Evolutionary conservation across 1,140 invertebrate species (phyloP).

Genomic region (Pollicipes pollicipes): DNA sequence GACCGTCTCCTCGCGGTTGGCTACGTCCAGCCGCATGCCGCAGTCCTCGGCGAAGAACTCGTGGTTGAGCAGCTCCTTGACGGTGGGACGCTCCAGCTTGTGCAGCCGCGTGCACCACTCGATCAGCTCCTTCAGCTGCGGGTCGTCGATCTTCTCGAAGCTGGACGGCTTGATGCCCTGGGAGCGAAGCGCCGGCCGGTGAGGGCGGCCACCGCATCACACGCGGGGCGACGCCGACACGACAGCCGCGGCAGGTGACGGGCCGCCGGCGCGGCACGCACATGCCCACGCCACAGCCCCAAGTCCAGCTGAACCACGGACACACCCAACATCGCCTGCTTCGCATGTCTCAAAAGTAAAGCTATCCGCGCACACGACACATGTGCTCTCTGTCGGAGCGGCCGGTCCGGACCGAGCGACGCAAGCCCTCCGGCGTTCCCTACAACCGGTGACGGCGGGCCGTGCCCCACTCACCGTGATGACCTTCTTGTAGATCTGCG

Average conservation of each 20-base stretch:
- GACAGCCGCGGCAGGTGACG: no score
- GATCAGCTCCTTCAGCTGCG: constrained; percentile 89
- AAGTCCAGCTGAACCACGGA: no score
- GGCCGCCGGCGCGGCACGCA: no score
- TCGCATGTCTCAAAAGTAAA: no score
- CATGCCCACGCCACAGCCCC: no score
- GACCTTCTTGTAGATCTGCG: constrained; percentile 98
- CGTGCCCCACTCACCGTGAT: constrained; percentile 50
- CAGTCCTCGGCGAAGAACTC: constrained; percentile 96
- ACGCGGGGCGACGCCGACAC: no score
- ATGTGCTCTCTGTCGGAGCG: no score
- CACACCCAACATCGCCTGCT: no score
- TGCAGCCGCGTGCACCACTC: constrained; percentile 83
- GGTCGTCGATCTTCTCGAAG: constrained; percentile 88
- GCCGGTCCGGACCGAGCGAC: no score
- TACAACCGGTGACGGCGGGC: constrained; percentile 1
- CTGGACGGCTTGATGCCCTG: constrained; percentile 89
- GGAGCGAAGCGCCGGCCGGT: not conserved
- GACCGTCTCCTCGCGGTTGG: constrained; percentile 47
- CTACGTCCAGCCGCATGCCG: constrained; percentile 82
- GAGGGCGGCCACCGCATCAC: not conserved
- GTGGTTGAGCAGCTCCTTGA: constrained; percentile 84
- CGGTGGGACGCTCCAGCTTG: constrained; percentile 77
- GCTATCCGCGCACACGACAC: no score
- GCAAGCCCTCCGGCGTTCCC: no score